These are phyloP conservation scores for Aleiodes leptofemur DNA, from an alignment of 2,888 invertebrate genomes.

Conservation along the genomic window DNA sequence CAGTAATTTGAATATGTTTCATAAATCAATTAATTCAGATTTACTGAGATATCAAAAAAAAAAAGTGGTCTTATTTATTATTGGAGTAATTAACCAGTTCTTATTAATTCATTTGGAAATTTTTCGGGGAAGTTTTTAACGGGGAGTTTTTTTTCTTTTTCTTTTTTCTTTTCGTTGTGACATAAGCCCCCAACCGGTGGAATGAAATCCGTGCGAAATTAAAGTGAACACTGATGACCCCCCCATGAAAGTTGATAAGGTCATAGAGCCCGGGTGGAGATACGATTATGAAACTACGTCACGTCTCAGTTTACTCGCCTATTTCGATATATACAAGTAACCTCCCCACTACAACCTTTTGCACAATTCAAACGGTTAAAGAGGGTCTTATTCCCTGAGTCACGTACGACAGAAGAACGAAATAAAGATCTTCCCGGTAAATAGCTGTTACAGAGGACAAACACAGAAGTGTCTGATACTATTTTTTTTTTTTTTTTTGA, in stretches of 20 bases:
- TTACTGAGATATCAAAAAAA: neutral
- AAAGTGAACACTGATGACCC: conserved; percentile 23
- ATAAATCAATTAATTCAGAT: conserved; percentile 10
- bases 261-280: conserved; percentile 12
- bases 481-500: neutral
- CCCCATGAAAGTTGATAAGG: conserved; percentile 34
- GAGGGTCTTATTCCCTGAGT: conserved; percentile 31
- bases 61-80: neutral
- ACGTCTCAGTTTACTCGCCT: conserved; percentile 31
- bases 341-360: neutral
- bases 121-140: too few species aligned
- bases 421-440: conserved; percentile 28
- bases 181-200: too few species aligned
- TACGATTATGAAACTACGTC: conserved; percentile 18
- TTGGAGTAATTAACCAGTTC: neutral
- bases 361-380: conserved; percentile 2
- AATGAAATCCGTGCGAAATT: conserved; percentile 26
- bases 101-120: neutral
- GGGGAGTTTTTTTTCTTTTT: too few species aligned
- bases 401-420: conserved; percentile 25
- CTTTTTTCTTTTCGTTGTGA: too few species aligned
- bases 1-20: neutral
- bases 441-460: conserved; percentile 14
- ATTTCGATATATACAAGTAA: conserved; percentile 21
- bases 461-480: neutral